Base-by-base conservation (phyloP, 2,797 vertebrate species). In the Morus bassanus region DNA sequence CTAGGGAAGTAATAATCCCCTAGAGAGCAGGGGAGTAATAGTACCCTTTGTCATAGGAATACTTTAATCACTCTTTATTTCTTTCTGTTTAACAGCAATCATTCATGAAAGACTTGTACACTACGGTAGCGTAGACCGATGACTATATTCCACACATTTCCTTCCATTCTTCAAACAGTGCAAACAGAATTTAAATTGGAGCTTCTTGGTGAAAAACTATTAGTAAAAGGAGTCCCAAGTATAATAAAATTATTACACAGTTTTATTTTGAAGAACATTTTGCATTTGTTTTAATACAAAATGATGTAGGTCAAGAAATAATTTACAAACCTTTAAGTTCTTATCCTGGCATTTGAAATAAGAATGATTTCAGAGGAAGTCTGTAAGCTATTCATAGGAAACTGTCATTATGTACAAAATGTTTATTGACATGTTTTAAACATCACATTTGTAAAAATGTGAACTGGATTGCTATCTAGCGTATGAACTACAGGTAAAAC, bases 221-320 rank as follows among this genome's bases (percentile, higher is more conserved):
- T 75, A 91, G 92, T 79, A 73, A 93, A 85, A 92, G 87, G 64
- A 96, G 92, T 93, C 94, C 88, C 61, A 81, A 39, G 75, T 96
- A 97, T 95, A 96, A 97, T 95, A 97, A 98, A 97, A 97, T 96
- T 96, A 97, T 97, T 98, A 98, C 98, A 97, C 97, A 84, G 93
- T 97, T 98, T 98, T 97, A 97, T 98, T 98, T 96, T 96, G 97
- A 98, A 98, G 97, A 98, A 97, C 95, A 97, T 98, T 98, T 98
- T 98, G 96, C 95, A 97, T 98, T 98, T 97, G 76, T 92, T 97
- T 98, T 98, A 98, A 98, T 98, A 98, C 96, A 98, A 98, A 98
- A 98, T 98, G 93, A 97, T 97, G 97, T 97, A 96, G 82, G 95
- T 98, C 98, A 98, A 98, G 98, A 98, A 98, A 98, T 95, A 96